Evolutionary conservation across 1,140 invertebrate species (phyloP).

Genomic region (Ceratina calcarata): DNA sequence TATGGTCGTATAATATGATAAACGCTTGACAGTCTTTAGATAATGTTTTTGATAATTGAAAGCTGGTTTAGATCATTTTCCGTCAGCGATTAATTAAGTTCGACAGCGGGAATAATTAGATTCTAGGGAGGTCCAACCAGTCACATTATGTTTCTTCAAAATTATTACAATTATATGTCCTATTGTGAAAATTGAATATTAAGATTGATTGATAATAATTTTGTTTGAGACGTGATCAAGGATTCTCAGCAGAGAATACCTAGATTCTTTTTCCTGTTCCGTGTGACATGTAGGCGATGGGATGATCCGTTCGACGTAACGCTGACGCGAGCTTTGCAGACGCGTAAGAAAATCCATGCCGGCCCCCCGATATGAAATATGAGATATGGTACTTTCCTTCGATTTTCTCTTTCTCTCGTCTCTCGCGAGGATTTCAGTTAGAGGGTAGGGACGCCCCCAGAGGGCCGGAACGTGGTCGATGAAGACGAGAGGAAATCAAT

Average conservation of each 20-base stretch:
- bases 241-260: slow-evolving; percentile 24
- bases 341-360: slow-evolving; percentile 77
- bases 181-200: not conserved
- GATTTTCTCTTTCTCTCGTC: slow-evolving; percentile 60
- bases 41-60: not conserved
- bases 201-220: not conserved
- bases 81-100: not conserved
- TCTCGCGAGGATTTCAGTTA: slow-evolving; percentile 75
- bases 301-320: slow-evolving; percentile 74
- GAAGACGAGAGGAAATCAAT: slow-evolving; percentile 81
- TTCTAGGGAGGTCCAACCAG: not conserved
- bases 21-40: not conserved
- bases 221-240: not conserved
- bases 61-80: not conserved
- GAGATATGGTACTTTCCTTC: slow-evolving; percentile 72
- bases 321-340: slow-evolving; percentile 70
- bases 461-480: slow-evolving; percentile 75
- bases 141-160: not conserved
- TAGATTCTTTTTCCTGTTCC: slow-evolving; percentile 18
- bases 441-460: slow-evolving; percentile 69
- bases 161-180: not conserved
- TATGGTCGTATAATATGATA: not conserved
- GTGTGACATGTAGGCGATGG: slow-evolving; percentile 14
- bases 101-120: not conserved
- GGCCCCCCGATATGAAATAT: slow-evolving; percentile 77